These are phyloP conservation scores for Hyphantria cunea DNA, from an alignment of 1,140 invertebrate species.

Conservation along the genomic window DNA sequence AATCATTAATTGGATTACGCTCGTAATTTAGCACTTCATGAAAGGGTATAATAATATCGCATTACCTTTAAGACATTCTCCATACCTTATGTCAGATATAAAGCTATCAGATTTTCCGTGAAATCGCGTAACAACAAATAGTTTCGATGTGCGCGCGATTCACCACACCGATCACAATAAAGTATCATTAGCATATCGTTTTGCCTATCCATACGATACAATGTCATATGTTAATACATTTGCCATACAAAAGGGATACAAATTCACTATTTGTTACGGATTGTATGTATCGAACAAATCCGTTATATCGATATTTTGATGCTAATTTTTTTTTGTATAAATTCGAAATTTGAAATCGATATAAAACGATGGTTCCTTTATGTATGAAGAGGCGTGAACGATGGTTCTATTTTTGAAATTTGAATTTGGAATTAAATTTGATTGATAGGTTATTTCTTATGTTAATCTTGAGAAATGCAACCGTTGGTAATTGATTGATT, in stretches of 20 bases:
- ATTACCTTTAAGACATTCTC: conserved; percentile 16
- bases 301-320: conserved; percentile 65
- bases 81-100: conserved; percentile 17
- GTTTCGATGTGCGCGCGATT: conserved; percentile 28
- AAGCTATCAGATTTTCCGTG: conserved; percentile 30
- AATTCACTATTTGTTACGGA: conserved; percentile 63
- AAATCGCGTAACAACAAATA: conserved; percentile 32
- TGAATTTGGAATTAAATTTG: conserved; percentile 20
- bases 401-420: conserved; percentile 21
- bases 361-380: conserved; percentile 46
- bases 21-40: not conserved
- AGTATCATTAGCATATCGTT: conserved; percentile 43
- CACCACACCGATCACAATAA: conserved; percentile 37
- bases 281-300: conserved; percentile 65
- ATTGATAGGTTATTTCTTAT: conserved; percentile 27
- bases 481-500: conserved; percentile 25
- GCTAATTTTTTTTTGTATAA: conserved; percentile 50
- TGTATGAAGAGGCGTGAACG: conserved; percentile 44
- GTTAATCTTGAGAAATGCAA: conserved; percentile 7
- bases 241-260: conserved; percentile 55
- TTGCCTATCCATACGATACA: conserved; percentile 29
- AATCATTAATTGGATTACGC: not conserved
- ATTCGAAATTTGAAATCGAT: conserved; percentile 16
- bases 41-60: conserved; percentile 3
- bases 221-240: conserved; percentile 60